Conservation (phyloP, 2,797 vertebrate genomes). For the Gobio occitaniae region DNA sequence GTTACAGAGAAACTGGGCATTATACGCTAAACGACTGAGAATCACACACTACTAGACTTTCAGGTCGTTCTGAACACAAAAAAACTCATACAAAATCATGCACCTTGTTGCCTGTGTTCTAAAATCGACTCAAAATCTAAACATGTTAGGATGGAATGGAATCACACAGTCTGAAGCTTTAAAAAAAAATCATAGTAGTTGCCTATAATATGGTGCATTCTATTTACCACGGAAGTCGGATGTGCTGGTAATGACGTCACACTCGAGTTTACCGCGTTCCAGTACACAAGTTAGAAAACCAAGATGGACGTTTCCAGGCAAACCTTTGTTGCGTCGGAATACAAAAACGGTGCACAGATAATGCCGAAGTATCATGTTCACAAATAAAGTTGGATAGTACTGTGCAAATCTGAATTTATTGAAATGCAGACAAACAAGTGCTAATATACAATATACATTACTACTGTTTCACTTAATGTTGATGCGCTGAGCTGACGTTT, state of each 20-base stretch:
- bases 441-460: not conserved
- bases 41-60: not conserved
- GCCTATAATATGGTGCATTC: not conserved
- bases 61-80: not conserved
- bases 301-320: not conserved
- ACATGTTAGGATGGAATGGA: not conserved
- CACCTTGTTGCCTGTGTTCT: not conserved
- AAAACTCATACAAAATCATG: not conserved
- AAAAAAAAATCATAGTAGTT: too few species aligned
- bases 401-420: not conserved
- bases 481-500: not conserved
- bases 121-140: not conserved
- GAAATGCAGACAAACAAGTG: not conserved
- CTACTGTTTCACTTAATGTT: not conserved
- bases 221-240: not conserved
- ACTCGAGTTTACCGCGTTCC: not conserved
- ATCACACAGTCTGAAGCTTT: not conserved
- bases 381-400: not conserved
- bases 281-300: not conserved
- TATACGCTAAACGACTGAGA: not conserved
- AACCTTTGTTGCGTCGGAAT: not conserved
- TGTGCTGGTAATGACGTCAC: too few species aligned
- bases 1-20: not conserved
- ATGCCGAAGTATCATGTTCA: not conserved
- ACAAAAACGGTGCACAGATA: not conserved